phyloP scores from a whole-genome alignment of 2,888 invertebrate species.

The Molanna angustata region DNA sequence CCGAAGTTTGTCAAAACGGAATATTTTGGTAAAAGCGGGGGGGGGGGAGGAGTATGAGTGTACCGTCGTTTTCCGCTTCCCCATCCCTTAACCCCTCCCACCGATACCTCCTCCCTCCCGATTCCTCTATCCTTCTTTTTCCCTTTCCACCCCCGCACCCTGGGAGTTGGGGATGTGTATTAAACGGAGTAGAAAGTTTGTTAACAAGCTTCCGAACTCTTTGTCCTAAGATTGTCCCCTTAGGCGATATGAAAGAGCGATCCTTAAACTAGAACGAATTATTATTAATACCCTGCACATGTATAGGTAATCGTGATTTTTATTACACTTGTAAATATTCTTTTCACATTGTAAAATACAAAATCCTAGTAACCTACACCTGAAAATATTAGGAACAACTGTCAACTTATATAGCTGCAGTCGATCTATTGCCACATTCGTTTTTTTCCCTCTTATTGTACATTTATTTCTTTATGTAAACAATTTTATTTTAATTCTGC shows the following conservation, averaged over 20 bases:
- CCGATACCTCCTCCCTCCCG: not conserved
- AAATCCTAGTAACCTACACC: too few relatives aligned
- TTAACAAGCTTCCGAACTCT: conserved; percentile 30
- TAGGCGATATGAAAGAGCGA: conserved; percentile 7
- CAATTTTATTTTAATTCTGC: too few relatives aligned
- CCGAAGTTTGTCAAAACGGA: conserved; percentile 19
- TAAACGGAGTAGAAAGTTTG: conserved; percentile 28
- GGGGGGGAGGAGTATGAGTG: too few relatives aligned
- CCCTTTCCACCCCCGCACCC: not conserved
- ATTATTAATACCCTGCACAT: not conserved
- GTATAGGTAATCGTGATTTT: too few relatives aligned
- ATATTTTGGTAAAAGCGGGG: conserved; percentile 4
- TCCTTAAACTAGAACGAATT: not conserved
- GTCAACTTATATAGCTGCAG: too few relatives aligned
- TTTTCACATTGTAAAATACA: too few relatives aligned
- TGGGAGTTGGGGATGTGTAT: conserved; percentile 7
- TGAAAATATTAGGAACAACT: too few relatives aligned
- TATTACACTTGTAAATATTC: too few relatives aligned
- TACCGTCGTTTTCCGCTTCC: too few relatives aligned
- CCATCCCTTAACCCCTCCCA: not conserved
- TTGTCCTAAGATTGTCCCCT: conserved; percentile 25
- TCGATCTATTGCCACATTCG: too few relatives aligned
- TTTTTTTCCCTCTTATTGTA: too few relatives aligned
- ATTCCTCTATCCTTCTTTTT: not conserved
- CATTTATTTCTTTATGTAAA: too few relatives aligned